Conservation (phyloP, 2,797 vertebrate genomes). For the Echeneis naucrates region DNA sequence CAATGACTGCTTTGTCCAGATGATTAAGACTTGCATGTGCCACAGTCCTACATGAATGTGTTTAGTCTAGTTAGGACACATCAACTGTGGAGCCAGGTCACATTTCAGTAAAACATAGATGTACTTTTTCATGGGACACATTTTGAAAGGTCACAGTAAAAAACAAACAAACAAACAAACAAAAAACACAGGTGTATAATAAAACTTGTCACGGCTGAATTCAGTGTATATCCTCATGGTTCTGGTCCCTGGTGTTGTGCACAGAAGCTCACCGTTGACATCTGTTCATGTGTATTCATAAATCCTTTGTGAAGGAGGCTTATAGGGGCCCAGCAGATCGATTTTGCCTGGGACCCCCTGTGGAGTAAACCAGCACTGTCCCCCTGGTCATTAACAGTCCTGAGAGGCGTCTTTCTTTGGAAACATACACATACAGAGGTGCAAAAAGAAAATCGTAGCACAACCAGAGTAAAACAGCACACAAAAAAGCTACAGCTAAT, state of each 20-base stretch:
- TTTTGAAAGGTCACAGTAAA: not conserved
- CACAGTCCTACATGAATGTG: not conserved
- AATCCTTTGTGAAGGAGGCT: slow-evolving; percentile 15
- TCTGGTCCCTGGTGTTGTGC: not conserved
- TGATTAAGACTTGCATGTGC: not conserved
- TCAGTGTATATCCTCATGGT: no score
- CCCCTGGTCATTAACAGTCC: slow-evolving; percentile 18
- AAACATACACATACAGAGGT: slow-evolving; percentile 10
- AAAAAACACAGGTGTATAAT: not conserved
- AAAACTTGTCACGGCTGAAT: not conserved
- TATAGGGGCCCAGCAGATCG: slow-evolving; percentile 34
- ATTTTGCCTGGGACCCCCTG: slow-evolving; percentile 37
- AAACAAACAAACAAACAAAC: no score
- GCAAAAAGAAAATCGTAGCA: slow-evolving; percentile 18
- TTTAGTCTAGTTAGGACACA: not conserved
- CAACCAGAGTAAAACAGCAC: not conserved
- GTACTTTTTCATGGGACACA: not conserved
- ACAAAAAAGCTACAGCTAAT: not conserved
- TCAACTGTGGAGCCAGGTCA: not conserved
- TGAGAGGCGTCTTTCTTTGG: slow-evolving; percentile 35
- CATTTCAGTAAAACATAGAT: not conserved
- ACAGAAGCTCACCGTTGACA: not conserved
- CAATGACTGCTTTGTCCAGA: not conserved
- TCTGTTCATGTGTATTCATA: not conserved
- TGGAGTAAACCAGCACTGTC: slow-evolving; percentile 51